Conservation (phyloP, 2,797 vertebrate genomes). For the Threskiornis aethiopicus region DNA sequence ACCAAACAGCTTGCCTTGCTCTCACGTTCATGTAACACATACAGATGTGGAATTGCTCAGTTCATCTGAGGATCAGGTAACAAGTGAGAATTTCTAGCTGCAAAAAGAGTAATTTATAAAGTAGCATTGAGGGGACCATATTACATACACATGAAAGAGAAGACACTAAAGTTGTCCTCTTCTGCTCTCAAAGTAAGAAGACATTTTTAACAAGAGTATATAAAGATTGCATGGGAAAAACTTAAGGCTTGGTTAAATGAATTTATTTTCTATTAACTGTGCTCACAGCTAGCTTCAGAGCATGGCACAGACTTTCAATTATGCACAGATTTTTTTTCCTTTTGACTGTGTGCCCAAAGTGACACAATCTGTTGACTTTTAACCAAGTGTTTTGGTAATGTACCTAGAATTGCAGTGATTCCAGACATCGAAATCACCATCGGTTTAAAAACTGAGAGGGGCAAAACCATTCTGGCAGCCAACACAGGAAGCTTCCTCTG, state of each 20-base stretch:
- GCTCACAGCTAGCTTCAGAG: neutral
- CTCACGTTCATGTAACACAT: neutral
- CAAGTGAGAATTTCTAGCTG: neutral
- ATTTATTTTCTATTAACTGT: neutral
- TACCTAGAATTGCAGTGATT: constrained; percentile 32
- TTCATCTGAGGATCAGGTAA: neutral
- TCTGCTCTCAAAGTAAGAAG: neutral
- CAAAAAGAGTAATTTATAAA: neutral
- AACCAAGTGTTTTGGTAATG: neutral
- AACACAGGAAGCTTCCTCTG: constrained; percentile 1
- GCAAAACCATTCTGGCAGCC: neutral
- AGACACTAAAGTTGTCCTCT: neutral
- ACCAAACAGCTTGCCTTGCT: neutral
- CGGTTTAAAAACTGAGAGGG: constrained; percentile 12
- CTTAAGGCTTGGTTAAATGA: neutral
- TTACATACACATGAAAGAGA: neutral
- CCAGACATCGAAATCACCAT: neutral
- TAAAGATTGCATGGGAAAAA: neutral
- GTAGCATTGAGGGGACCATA: neutral
- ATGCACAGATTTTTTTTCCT: neutral
- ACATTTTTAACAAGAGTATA: neutral
- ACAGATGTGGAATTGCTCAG: neutral
- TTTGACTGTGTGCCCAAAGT: neutral
- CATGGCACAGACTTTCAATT: neutral
- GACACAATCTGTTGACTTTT: constrained; percentile 32